phyloP scores from a whole-genome alignment of 1,140 invertebrate species.

The Drosophila orosa region DNA sequence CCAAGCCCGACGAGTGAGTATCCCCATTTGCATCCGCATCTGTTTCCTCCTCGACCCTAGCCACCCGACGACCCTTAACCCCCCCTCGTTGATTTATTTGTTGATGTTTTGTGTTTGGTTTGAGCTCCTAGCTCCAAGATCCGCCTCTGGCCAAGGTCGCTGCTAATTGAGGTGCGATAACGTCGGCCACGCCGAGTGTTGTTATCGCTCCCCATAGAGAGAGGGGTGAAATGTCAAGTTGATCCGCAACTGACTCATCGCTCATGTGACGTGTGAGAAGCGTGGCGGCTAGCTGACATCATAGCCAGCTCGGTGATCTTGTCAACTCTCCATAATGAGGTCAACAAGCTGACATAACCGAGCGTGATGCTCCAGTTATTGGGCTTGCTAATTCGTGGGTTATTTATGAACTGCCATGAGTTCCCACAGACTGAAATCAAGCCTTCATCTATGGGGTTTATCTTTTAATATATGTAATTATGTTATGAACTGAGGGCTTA shows the following conservation, averaged over 20 bases:
- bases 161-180: slow-evolving; percentile 39
- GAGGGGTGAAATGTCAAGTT: slow-evolving; percentile 25
- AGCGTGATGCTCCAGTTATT: neutral
- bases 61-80: slow-evolving; percentile 13
- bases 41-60: slow-evolving; percentile 34
- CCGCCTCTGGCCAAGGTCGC: slow-evolving; percentile 28
- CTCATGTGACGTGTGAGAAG: slow-evolving; percentile 29
- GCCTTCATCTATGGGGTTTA: no score
- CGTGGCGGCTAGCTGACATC: neutral
- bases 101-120: slow-evolving; percentile 34
- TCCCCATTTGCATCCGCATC: slow-evolving; percentile 28
- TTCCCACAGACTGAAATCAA: no score
- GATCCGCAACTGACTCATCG: slow-evolving; percentile 48
- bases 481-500: no score
- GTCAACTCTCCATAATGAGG: neutral
- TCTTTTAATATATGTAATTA: neutral
- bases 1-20: slow-evolving; percentile 92
- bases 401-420: no score
- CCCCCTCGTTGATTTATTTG: slow-evolving; percentile 31
- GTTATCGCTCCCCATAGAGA: slow-evolving; percentile 14
- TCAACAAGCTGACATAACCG: neutral
- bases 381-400: no score
- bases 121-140: slow-evolving; percentile 10
- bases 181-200: neutral
- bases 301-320: neutral